Evolutionary conservation across 2,888 invertebrate genomes (phyloP).

Genomic region (Pammene aurita): DNA sequence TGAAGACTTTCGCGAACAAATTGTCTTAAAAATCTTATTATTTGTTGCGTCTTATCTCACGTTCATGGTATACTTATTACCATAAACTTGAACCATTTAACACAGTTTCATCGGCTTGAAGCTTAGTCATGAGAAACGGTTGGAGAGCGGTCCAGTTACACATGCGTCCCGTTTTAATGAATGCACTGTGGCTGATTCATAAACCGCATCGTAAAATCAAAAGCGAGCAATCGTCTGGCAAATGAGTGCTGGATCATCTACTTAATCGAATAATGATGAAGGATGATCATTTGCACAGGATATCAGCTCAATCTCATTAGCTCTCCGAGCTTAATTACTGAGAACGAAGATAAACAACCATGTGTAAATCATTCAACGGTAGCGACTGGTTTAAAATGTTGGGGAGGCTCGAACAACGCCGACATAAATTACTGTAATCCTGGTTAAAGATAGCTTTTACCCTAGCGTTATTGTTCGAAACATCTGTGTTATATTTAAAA

Average conservation of each 20-base stretch:
- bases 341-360: slow-evolving; percentile 45
- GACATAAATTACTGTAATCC: slow-evolving; percentile 61
- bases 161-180: slow-evolving; percentile 63
- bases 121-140: slow-evolving; percentile 59
- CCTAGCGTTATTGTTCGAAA: slow-evolving; percentile 33
- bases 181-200: slow-evolving; percentile 69
- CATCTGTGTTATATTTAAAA: slow-evolving; percentile 40
- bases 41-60: slow-evolving; percentile 17
- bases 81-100: slow-evolving; percentile 43
- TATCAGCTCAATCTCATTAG: slow-evolving; percentile 28
- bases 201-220: slow-evolving; percentile 66
- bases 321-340: slow-evolving; percentile 28
- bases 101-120: slow-evolving; percentile 46
- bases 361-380: slow-evolving; percentile 67
- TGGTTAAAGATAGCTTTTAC: slow-evolving; percentile 30
- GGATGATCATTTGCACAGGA: slow-evolving; percentile 27
- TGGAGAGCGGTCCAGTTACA: slow-evolving; percentile 53
- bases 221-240: slow-evolving; percentile 59
- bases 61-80: slow-evolving; percentile 26
- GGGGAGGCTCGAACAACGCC: slow-evolving; percentile 59
- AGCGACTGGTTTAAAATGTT: slow-evolving; percentile 61
- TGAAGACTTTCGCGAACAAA: neutral
- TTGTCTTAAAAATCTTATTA: slow-evolving; percentile 10
- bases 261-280: slow-evolving; percentile 46
- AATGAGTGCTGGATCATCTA: slow-evolving; percentile 57